Conservation (phyloP, 2,888 invertebrate species). For the Crioceris asparagi region DNA sequence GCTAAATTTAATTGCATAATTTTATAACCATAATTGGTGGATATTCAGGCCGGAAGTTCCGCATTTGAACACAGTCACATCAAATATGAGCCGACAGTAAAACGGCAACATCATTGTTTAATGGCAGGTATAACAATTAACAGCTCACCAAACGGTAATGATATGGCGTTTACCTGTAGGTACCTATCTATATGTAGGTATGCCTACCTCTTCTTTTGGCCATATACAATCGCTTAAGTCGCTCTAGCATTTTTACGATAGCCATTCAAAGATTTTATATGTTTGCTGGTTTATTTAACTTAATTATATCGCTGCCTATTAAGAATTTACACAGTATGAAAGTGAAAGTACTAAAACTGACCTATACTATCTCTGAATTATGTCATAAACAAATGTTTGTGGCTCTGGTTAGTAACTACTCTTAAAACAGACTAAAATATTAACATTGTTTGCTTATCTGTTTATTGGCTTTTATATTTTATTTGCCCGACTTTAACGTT, state of each 20-base stretch:
- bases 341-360: conserved; percentile 38
- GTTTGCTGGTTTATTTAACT: conserved; percentile 37
- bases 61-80: conserved; percentile 23
- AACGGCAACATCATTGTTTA: conserved; percentile 32
- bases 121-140: conserved; percentile 33
- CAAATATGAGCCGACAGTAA: conserved; percentile 31
- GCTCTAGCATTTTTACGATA: conserved; percentile 30
- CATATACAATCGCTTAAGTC: too few relatives aligned
- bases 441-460: conserved; percentile 31
- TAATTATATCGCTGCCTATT: conserved; percentile 35
- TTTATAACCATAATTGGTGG: conserved; percentile 20
- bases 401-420: conserved; percentile 34
- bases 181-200: too few relatives aligned
- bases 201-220: too few relatives aligned
- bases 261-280: conserved; percentile 34
- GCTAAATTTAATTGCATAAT: conserved; percentile 15
- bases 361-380: conserved; percentile 33
- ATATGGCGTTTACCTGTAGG: too few relatives aligned
- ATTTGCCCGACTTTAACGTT: conserved; percentile 24
- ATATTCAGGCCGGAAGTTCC: conserved; percentile 22
- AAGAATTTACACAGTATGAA: conserved; percentile 37
- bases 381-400: conserved; percentile 37
- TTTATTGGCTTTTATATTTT: conserved; percentile 28
- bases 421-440: conserved; percentile 35
- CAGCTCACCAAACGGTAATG: conserved; percentile 31